Evolutionary conservation across 2,797 vertebrate species (phyloP).

Genomic region (Agapornis canus): DNA sequence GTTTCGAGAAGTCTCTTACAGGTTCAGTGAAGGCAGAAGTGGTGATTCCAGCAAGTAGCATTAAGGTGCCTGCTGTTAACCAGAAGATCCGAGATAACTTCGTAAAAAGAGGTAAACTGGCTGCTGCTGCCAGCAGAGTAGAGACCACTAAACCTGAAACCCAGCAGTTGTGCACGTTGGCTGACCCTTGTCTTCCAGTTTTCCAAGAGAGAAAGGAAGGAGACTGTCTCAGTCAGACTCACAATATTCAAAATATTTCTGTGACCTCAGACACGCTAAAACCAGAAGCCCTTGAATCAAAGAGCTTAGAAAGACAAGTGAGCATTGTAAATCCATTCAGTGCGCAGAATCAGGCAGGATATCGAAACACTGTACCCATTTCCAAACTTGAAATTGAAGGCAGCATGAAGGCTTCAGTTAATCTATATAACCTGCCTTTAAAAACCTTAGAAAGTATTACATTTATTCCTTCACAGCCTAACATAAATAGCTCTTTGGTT

Average conservation of each 20-base stretch:
- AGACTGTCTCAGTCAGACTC: constrained; percentile 48
- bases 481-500: constrained; percentile 61
- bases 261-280: constrained; percentile 70
- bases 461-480: constrained; percentile 64
- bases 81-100: constrained; percentile 71
- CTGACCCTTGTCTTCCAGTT: constrained; percentile 71
- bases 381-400: constrained; percentile 76
- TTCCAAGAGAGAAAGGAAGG: constrained; percentile 74
- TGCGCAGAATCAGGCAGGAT: constrained; percentile 68
- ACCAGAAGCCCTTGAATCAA: constrained; percentile 67
- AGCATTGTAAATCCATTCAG: constrained; percentile 71
- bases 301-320: constrained; percentile 75
- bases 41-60: constrained; percentile 37
- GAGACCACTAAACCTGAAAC: constrained; percentile 30
- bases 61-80: constrained; percentile 68
- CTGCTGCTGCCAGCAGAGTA: background rate
- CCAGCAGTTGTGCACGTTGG: constrained; percentile 30
- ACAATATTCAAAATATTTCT: constrained; percentile 58
- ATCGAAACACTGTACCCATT: constrained; percentile 67
- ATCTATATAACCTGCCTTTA: constrained; percentile 75
- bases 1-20: constrained; percentile 6
- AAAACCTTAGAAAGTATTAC: constrained; percentile 78
- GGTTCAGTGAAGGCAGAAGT: constrained; percentile 60
- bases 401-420: constrained; percentile 72
- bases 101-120: constrained; percentile 67